Evolutionary conservation across 2,888 invertebrate species (phyloP), one percentile per base, ranked within the genome.

Genomic region (Phyllotreta striolata): DNA sequence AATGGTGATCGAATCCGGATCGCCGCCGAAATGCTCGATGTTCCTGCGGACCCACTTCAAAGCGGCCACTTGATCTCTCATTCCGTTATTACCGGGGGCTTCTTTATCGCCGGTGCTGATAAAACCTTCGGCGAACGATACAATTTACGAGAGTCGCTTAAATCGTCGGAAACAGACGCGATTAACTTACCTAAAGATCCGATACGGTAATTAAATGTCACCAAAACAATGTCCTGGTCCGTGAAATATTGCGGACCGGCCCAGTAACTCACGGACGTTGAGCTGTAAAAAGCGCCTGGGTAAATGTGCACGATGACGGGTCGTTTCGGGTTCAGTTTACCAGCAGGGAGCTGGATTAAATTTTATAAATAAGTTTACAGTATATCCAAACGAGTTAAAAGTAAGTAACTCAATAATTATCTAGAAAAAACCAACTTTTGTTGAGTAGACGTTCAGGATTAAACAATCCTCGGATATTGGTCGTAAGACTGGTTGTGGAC

Each of bases 271-370:
- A 86, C 85, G 0, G 86, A 88, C 0, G 88, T 86, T 35, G 82
- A 80, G 0, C 83, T 81, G 75, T 88, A 87, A 77, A 88, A 90
- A 8, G 85, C 89, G 0, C 91, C 91, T 0, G 87, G 85, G 78
- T 91, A 90, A 63, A 91, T 84, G 77, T 84, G 89, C 0, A 91
- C 84, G 6, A 91, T 80, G 1, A 91, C 91, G 0, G 91, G 89
- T 9, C 81, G 72, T 67, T 80, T 81, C 3, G 77, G 74, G 57
- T 74, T 75, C 24, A 75, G 73, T n/a, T 55, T 69, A 0, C 69
- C 74, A 68, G 75, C 75, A 6, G 80, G 79, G 7, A 80, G 63
- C 80, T 81, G 58, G 46, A 72, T 62, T 6, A 51, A 35, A 24
- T 7, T 10, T 5, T 13, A 10, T 40, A 41, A 40, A 55, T 13